These are phyloP conservation scores for Tanypteryx hageni DNA, from an alignment of 2,888 invertebrate species.

Conservation along the genomic window DNA sequence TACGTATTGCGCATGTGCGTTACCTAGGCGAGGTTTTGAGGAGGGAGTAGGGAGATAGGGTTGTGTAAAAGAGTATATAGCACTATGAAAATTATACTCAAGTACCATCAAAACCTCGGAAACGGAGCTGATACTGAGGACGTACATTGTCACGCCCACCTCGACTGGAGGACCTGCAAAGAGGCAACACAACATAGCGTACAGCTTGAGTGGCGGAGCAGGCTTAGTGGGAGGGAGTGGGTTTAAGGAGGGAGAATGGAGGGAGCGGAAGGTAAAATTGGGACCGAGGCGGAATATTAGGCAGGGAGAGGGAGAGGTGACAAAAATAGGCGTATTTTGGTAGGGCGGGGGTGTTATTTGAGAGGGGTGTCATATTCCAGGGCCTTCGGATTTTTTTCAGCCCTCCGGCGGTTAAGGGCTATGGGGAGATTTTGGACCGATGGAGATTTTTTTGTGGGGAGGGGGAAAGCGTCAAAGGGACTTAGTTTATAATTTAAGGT, in stretches of 20 bases:
- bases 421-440: background rate
- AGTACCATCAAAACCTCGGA: constrained; percentile 98
- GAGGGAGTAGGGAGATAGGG: constrained; percentile 70
- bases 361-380: background rate
- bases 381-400: constrained; percentile 11
- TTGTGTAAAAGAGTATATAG: constrained; percentile 65
- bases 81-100: constrained; percentile 64
- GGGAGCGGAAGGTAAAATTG: background rate
- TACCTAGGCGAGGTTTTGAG: constrained; percentile 39
- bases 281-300: background rate
- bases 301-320: no score
- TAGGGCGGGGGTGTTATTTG: background rate
- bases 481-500: background rate
- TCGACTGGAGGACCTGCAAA: constrained; percentile 97
- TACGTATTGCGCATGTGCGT: constrained; percentile 21
- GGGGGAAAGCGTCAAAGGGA: background rate
- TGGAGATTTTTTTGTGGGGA: background rate
- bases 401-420: constrained; percentile 18
- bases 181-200: constrained; percentile 70
- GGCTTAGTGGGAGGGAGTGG: background rate
- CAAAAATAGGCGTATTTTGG: no score
- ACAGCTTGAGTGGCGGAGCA: constrained; percentile 35
- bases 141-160: constrained; percentile 98
- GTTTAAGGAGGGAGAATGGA: background rate
- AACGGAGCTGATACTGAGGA: constrained; percentile 98